Evolutionary conservation across 2,113 vertebrate genomes (phyloP).

Genomic region (Callipepla squamata): DNA sequence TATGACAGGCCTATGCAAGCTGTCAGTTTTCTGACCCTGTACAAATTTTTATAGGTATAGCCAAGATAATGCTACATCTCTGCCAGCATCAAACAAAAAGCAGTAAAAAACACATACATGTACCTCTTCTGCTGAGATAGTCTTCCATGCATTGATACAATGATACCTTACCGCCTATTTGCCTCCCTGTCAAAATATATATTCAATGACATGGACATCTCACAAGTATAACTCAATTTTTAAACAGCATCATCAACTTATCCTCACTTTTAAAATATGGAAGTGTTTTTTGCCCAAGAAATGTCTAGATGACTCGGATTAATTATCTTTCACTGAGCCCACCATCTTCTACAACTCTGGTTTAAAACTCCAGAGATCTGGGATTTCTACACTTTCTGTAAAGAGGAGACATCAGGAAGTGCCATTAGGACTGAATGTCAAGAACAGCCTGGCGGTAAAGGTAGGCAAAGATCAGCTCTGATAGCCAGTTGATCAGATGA

Average conservation of each 20-base stretch:
- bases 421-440: not conserved
- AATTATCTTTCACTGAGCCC: not conserved
- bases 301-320: not conserved
- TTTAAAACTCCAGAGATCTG: not conserved
- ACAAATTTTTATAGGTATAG: not conserved
- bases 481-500: not conserved
- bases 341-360: not conserved
- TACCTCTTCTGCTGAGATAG: not conserved
- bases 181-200: not conserved
- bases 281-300: not conserved
- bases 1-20: not conserved
- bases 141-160: not conserved
- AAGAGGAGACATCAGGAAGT: not conserved
- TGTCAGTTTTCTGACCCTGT: not conserved
- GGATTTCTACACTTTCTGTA: not conserved
- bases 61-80: not conserved
- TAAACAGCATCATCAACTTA: not conserved
- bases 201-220: not conserved
- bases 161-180: not conserved
- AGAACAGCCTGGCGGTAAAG: not conserved
- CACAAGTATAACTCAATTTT: not conserved
- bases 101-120: accelerated
- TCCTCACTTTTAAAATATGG: not conserved
- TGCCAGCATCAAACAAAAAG: not conserved
- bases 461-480: not conserved